Conservation (phyloP, 2,113 vertebrate genomes). For the Microcebus murinus region DNA sequence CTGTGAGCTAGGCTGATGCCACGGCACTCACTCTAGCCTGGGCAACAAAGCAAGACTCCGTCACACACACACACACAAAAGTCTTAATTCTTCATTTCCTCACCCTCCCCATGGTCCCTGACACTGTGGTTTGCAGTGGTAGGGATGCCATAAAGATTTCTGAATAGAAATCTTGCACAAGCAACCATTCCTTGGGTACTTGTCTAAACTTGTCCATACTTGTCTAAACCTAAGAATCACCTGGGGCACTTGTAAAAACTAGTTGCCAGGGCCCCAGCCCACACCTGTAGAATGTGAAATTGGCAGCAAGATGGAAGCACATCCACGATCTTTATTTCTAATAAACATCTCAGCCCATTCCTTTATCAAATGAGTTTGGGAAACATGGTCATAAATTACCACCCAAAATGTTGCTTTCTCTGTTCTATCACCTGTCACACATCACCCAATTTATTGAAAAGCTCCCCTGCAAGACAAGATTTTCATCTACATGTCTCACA, state of each 20-base stretch:
- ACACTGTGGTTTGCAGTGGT: not conserved
- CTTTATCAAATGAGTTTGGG: not conserved
- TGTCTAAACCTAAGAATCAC: not conserved
- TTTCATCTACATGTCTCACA: not conserved
- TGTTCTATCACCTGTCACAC: not conserved
- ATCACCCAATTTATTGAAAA: constrained; percentile 17
- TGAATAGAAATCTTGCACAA: not conserved
- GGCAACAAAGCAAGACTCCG: no score
- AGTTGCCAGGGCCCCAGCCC: not conserved
- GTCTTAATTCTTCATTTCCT: not conserved
- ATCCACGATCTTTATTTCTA: not conserved
- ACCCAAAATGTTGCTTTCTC: not conserved
- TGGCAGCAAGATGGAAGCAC: not conserved
- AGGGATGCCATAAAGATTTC: not conserved
- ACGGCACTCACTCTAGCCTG: no score
- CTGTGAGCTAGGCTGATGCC: no score
- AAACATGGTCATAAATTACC: not conserved
- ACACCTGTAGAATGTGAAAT: not conserved
- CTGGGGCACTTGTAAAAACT: not conserved
- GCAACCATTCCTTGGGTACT: not conserved
- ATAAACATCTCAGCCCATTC: not conserved
- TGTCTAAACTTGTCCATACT: not conserved
- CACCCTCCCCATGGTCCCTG: not conserved
- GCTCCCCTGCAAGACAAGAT: not conserved
- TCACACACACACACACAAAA: no score